Conservation (phyloP, 1,140 invertebrate species). For the Achatina immaculata region DNA sequence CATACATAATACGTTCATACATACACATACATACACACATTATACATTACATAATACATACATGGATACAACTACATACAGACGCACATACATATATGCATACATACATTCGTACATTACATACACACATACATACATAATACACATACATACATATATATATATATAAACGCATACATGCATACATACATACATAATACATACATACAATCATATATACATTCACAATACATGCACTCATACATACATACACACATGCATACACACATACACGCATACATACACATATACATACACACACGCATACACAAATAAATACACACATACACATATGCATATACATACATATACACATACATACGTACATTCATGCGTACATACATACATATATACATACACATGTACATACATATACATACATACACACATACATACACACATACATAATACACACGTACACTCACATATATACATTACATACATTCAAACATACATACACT, state of each 20-base stretch:
- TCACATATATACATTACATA: too few species aligned
- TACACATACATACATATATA: too few species aligned
- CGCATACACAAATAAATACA: not conserved
- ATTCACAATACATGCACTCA: too few species aligned
- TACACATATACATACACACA: not conserved
- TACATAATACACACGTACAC: too few species aligned
- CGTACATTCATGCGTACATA: not conserved
- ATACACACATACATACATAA: slow-evolving; percentile 14
- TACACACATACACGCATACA: not conserved
- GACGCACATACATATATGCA: slow-evolving; percentile 7
- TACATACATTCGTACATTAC: not conserved
- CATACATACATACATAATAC: too few species aligned
- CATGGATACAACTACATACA: not conserved
- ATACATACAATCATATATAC: too few species aligned
- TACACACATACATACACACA: too few species aligned
- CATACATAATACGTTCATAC: too few species aligned
- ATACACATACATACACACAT: too few species aligned
- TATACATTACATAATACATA: not conserved
- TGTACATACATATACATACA: slow-evolving; percentile 10
- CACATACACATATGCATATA: slow-evolving; percentile 2
- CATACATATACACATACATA: not conserved
- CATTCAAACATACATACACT: too few species aligned
- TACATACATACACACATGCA: not conserved
- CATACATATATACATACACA: slow-evolving; percentile 13
- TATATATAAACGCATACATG: too few species aligned